Evolutionary conservation across 2,888 invertebrate species (phyloP).

Genomic region (Osmoderma eremita): DNA sequence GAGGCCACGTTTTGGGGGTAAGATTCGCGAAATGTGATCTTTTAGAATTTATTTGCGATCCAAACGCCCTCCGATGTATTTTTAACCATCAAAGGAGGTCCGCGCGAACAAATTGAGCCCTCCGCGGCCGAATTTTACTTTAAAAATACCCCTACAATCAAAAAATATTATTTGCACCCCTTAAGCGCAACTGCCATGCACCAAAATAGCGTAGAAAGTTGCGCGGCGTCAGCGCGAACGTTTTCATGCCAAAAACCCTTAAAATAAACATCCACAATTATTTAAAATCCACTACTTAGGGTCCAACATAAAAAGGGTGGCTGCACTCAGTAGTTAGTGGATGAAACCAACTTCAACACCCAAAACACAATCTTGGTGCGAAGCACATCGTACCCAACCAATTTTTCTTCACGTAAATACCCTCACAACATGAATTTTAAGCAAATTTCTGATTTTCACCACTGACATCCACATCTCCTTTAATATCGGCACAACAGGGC

Average conservation of each 20-base stretch:
- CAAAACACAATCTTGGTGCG: background rate
- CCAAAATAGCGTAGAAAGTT: background rate
- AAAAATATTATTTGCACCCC: constrained; percentile 9
- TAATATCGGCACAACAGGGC: background rate
- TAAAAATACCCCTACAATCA: constrained; percentile 7
- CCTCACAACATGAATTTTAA: background rate
- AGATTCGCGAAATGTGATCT: constrained; percentile 16
- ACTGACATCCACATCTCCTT: too few species aligned
- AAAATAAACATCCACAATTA: background rate
- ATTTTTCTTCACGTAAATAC: constrained; percentile 6
- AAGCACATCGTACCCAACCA: background rate
- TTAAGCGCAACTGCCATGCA: background rate
- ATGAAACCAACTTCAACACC: background rate
- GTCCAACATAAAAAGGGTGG: background rate
- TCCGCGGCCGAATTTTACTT: background rate
- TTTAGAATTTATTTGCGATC: constrained; percentile 19
- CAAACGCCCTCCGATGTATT: background rate
- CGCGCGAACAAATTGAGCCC: background rate
- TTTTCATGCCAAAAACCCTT: constrained; percentile 5
- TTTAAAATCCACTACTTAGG: background rate
- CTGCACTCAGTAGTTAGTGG: background rate
- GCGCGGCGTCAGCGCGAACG: background rate
- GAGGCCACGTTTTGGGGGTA: constrained; percentile 37
- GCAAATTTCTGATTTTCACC: too few species aligned
- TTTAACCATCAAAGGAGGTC: constrained; percentile 1